phyloP scores from a whole-genome alignment of 2,888 invertebrate genomes.

The Drosophila gaucha region DNA sequence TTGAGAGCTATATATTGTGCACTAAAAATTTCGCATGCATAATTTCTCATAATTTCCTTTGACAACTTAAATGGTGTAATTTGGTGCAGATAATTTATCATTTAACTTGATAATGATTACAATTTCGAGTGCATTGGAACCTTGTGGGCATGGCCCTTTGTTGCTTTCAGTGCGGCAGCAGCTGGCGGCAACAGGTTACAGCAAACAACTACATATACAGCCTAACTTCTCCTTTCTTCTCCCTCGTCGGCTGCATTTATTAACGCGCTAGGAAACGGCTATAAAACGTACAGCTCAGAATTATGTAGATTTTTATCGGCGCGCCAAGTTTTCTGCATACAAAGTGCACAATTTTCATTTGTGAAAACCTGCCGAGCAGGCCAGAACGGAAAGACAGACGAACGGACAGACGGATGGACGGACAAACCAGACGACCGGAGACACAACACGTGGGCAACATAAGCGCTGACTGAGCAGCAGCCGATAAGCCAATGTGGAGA shows the following conservation, averaged over 20 bases:
- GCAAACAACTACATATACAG: background rate
- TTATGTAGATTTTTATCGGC: conserved; percentile 78
- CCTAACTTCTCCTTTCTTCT: background rate
- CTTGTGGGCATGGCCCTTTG: conserved; percentile 22
- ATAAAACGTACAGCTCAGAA: conserved; percentile 73
- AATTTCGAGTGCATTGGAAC: conserved; percentile 58
- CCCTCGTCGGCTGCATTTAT: conserved; percentile 37
- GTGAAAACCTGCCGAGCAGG: conserved; percentile 63
- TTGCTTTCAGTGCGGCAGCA: background rate
- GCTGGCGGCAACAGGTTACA: conserved; percentile 45
- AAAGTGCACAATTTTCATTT: conserved; percentile 74
- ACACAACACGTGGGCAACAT: conserved; percentile 67
- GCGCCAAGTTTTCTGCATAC: conserved; percentile 77
- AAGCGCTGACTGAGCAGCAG: conserved; percentile 69
- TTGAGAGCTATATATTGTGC: conserved; percentile 20
- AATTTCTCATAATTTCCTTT: conserved; percentile 81
- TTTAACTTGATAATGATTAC: conserved; percentile 79
- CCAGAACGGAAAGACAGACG: conserved; percentile 16
- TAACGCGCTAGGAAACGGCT: conserved; percentile 71
- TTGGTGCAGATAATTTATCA: conserved; percentile 82
- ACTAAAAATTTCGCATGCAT: conserved; percentile 48
- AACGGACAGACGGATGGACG: background rate
- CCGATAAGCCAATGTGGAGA: conserved; percentile 59
- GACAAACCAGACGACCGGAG: conserved; percentile 9
- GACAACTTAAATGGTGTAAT: conserved; percentile 83